Base-by-base conservation (phyloP, 1,140 invertebrate species). In the Mercenaria mercenaria region DNA sequence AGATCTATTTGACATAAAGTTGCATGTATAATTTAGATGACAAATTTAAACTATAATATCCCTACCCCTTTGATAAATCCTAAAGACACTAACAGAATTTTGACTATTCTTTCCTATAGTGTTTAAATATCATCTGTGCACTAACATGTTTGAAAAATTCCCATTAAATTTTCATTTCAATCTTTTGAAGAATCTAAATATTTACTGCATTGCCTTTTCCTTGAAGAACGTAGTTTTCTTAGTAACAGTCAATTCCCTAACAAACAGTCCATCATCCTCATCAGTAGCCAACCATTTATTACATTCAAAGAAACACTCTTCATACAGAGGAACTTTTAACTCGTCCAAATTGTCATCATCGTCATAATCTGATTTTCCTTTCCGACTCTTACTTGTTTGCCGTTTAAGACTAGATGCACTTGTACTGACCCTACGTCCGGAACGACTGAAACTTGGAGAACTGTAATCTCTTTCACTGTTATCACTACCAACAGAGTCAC, bases 251-350 rank as follows among this genome's bases (percentile, higher is more conserved):
- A 96, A 88, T 56, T 94, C 93, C 67, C 94, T 88, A 76, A 95
- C 93, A 80, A 94, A 90, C 37, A 93, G 80, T 10, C 94, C 93
- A 87, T 96, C 95, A 32, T 50, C 95, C 89, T 96, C 94, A 92
- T 95, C 94, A 15, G 84, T 59, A 3, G 95, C 93, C 6, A 96
- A 77, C 95, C 95, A 96, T 41, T 93, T 92, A 26, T 92, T 81
- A 88, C 95, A 95, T 6, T 80, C 81, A 91, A 96, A 95, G 37
- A 79, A 82, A 79, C 92, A 94, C 77, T 92, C 90, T 74, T 94
- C 92, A 90, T 92, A 94, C n/a, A 91, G 69, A 2, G 93, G 92
- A 23, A 93, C 80, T 56, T 88, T 92, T 10, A 92, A 8, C 6
- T 81, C 79, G 47, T 52, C 52, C 47, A 69, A 29, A 74, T 90